Base-by-base conservation (phyloP, 2,797 vertebrate genomes). In the Centroberyx gerrardi region DNA sequence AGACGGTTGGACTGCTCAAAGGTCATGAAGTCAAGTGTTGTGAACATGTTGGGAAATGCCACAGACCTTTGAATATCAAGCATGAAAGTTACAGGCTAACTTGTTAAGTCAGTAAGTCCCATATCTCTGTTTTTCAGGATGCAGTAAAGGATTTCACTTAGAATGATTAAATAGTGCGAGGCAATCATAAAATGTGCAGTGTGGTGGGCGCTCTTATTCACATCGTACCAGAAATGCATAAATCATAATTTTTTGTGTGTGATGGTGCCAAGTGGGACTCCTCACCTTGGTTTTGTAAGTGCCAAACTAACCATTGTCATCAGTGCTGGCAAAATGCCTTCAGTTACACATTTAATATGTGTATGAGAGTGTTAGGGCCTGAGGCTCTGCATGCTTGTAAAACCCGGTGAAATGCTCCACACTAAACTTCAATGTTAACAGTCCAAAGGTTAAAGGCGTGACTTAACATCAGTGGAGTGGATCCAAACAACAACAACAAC, bases 1-100 rank as follows among this genome's bases (percentile, higher is more conserved):
- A 17, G 0, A 48, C 7, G 44, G 15, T 17, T 48, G 44, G 14
- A 3, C 12, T 17, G 2, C 17, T 5, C 46, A 48, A 48, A 18
- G 49, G n/a, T 18, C 6, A 51, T 18, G 9, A 42, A 42, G 40
- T 36, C 33, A 4, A 36, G 8, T 36, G 8, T 4, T 8, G 8
- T 36, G 33, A 36, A 65, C 55, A 29, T 69, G 74, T 17, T 62
- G 22, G 28, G 51, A 56, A 52, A 56, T 48, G 51, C 12, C 2
- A 3, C 9, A n/a, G 13, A 64, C 12, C 2, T 69, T 52, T 56
- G 4, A 69, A 1, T 8, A 6, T 15, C 1, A 5, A 5, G 7
- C 2, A 31, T 36, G 5, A 33, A 13, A 64, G 4, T 59, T 29
- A 38, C 3, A 42, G 40, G 40, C 40, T 42, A 40, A 51, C 3